phyloP scores from a whole-genome alignment of 1,140 invertebrate species.

The Drosophila sechellia region DNA sequence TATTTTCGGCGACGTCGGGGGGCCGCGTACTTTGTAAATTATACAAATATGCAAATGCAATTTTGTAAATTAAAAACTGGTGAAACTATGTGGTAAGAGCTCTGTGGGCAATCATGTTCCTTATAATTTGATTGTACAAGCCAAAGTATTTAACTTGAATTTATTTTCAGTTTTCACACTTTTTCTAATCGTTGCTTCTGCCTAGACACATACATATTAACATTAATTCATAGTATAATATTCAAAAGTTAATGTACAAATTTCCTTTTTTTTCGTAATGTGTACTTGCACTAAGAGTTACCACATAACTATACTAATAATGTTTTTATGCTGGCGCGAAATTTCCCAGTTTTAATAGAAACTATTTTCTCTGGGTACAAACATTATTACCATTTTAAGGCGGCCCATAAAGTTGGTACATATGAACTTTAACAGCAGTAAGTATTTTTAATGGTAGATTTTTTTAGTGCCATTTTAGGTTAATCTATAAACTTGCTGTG shows the following conservation, averaged over 20 bases:
- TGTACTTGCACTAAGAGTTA: background rate
- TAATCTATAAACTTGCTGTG: background rate
- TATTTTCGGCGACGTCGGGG: constrained; percentile 58
- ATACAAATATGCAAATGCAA: constrained; percentile 63
- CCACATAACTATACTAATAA: too few relatives aligned
- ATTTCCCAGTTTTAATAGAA: background rate
- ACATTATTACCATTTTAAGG: background rate
- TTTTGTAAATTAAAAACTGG: constrained; percentile 53
- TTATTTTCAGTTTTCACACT: background rate
- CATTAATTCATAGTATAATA: background rate
- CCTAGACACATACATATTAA: too few relatives aligned
- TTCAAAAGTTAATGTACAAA: background rate
- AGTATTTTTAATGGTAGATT: background rate
- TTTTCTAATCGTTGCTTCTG: background rate
- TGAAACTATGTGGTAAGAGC: constrained; percentile 29
- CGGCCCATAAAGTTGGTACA: background rate
- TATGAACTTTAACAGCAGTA: background rate
- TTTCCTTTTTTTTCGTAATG: background rate
- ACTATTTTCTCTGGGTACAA: background rate
- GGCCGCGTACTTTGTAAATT: constrained; percentile 57
- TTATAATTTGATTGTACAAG: constrained; percentile 17
- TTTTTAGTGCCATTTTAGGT: background rate
- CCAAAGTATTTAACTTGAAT: constrained; percentile 3
- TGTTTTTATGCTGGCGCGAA: background rate
- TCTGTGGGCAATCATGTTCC: constrained; percentile 9